Conservation (phyloP, 2,113 vertebrate species). For the Semnopithecus entellus region DNA sequence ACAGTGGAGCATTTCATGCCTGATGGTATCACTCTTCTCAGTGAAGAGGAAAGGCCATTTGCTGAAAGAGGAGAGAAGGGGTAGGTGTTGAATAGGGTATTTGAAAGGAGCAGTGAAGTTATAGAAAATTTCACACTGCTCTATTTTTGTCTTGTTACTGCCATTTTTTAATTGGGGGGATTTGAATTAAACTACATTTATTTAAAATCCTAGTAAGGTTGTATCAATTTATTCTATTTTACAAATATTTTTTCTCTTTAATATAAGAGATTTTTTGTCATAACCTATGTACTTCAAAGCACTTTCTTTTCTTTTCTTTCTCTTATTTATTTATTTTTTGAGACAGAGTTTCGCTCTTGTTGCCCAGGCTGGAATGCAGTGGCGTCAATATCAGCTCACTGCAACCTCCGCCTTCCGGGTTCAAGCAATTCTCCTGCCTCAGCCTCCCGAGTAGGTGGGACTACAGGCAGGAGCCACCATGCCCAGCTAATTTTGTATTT, state of each 20-base stretch:
- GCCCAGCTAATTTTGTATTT: no score
- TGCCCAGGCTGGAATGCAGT: no score
- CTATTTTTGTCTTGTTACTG: not conserved
- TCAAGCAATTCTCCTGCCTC: no score
- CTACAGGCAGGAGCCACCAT: no score
- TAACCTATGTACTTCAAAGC: not conserved
- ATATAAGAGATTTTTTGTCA: not conserved
- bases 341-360: no score
- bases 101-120: not conserved
- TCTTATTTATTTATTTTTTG: no score
- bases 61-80: not conserved
- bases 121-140: not conserved
- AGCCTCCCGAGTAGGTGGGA: no score
- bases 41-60: not conserved
- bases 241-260: not conserved
- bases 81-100: not conserved
- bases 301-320: not conserved
- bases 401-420: no score
- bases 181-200: conserved; percentile 1
- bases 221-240: not conserved
- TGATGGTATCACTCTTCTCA: not conserved
- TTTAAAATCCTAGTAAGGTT: conserved; percentile 1
- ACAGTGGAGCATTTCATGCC: not conserved
- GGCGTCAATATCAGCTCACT: no score
- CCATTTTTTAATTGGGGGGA: not conserved